Base-by-base conservation (phyloP, 2,797 vertebrate species). In the Sebastes matsubarae region DNA sequence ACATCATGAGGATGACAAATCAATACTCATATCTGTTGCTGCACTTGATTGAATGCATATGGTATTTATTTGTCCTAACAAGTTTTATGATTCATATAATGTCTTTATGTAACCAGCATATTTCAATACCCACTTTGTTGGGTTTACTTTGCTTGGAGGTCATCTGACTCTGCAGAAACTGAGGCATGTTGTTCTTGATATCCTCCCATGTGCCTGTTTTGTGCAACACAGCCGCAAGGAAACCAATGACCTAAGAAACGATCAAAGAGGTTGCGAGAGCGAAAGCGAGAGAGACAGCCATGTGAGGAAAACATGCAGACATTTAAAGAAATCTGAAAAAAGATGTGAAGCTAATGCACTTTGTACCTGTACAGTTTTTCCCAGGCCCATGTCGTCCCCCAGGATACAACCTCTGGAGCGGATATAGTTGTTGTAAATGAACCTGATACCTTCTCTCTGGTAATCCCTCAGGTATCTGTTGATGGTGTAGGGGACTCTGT, bases 321-420 rank as follows among this genome's bases (percentile, higher is more conserved):
- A 77, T 66, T 75, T 72, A 7, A 58, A 27, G 2, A 34, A 29
- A 10, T 82, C 2, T 70, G 9, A 60, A 50, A 25, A 50, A 4
- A 11, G 11, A 22, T 67, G 69, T 30, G 50, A 6, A 72, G 24
- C 18, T 24, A 2, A 67, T 68, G 8, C 27, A 22, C 18, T 72
- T 42, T 57, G 68, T 96, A 99, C 98, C 97, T 99, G 98, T 79
- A 99, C 91, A 59, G 98, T 99, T 94, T 99, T 99, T 80, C 98
- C 98, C 75, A 99, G 97, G 50, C 98, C 98, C 98, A 99, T 99
- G 87, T 99, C 98, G 81, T 99, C 98, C 60, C 98, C 98, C 81
- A 99, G 96, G 90, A 99, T 96, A 90, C 98, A 99, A 0, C 98
- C 98, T 82, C 89, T 95, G 83, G 96, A 95, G 57, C 75, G 86